Conservation (phyloP, 2,113 vertebrate species). For the Gobiocypris rarus region DNA sequence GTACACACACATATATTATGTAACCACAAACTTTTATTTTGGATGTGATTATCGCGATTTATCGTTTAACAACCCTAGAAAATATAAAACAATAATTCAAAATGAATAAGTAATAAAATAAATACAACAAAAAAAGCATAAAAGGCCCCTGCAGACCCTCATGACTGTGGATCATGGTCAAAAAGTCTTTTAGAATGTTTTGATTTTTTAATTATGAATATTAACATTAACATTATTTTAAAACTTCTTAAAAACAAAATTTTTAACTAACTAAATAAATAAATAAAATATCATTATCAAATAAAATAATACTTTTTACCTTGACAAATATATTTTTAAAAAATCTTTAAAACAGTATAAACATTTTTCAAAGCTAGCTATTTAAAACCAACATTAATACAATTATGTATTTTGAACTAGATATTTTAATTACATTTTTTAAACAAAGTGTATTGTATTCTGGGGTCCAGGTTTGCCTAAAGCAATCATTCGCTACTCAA, state of each 20-base stretch:
- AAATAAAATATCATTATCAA: neutral
- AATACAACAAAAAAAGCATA: neutral
- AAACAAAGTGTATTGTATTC: neutral
- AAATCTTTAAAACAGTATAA: neutral
- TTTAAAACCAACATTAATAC: neutral
- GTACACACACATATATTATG: too few relatives aligned
- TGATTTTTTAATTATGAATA: neutral
- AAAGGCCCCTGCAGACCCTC: too few relatives aligned
- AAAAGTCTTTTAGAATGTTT: neutral
- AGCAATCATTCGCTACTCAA: slow-evolving; percentile 4
- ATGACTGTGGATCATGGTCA: neutral
- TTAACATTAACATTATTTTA: neutral
- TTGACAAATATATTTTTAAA: too few relatives aligned
- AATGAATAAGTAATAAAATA: neutral
- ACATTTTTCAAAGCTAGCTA: neutral
- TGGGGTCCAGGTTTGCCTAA: neutral
- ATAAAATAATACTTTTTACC: too few relatives aligned
- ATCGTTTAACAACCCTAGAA: too few relatives aligned
- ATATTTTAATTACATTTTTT: too few relatives aligned
- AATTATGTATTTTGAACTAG: neutral
- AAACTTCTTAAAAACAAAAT: neutral
- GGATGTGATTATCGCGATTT: too few relatives aligned
- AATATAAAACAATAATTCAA: too few relatives aligned
- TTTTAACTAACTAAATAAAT: neutral
- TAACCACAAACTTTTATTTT: too few relatives aligned